Conservation (phyloP, 2,797 vertebrate genomes). For the Acipenser transmontanus region DNA sequence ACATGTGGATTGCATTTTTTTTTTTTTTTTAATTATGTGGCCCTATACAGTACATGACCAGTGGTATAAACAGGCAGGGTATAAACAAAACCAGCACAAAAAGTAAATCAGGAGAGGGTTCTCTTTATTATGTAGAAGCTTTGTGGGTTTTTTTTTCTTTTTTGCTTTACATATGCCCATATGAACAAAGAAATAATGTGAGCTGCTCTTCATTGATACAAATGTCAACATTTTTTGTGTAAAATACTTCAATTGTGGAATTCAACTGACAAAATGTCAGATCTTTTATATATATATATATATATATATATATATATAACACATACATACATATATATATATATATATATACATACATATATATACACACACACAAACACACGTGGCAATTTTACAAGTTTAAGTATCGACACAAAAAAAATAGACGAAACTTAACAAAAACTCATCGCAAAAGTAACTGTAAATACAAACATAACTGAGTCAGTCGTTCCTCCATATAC, state of each 20-base stretch:
- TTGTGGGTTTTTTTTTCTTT: conserved; percentile 42
- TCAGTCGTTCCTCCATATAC: conserved; percentile 3
- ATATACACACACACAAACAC: conserved; percentile 19
- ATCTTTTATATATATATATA: conserved; percentile 7
- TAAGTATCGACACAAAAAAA: conserved; percentile 21
- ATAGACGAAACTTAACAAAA: conserved; percentile 21
- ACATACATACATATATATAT: no score
- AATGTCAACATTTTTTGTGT: conserved; percentile 36
- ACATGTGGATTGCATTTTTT: no score
- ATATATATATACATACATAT: conserved; percentile 2
- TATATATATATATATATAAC: conserved; percentile 9
- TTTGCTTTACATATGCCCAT: conserved; percentile 35
- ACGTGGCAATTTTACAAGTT: conserved; percentile 23
- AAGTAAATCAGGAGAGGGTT: neutral
- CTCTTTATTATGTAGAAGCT: conserved; percentile 35
- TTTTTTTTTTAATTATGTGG: no score
- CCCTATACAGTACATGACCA: no score
- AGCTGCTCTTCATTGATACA: conserved; percentile 49
- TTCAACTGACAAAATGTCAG: conserved; percentile 35
- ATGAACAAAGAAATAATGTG: conserved; percentile 39
- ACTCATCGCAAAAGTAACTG: conserved; percentile 22
- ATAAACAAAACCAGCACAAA: no score
- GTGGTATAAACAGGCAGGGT: no score
- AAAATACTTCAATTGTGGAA: conserved; percentile 35
- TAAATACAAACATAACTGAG: conserved; percentile 12